Conservation (phyloP, 2,113 vertebrate species). For the Chionis minor region DNA sequence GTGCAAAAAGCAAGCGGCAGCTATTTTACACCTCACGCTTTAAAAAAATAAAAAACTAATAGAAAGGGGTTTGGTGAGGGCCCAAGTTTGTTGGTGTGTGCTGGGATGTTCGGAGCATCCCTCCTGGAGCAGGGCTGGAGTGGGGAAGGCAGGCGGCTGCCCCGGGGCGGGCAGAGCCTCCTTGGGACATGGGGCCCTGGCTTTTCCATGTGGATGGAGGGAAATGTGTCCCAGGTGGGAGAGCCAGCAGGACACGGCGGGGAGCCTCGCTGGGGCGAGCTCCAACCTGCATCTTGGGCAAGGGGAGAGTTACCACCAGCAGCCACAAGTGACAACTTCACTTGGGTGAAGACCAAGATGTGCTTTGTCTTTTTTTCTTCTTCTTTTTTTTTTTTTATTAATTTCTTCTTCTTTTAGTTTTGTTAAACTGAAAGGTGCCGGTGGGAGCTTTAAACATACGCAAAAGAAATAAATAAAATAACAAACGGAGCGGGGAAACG, state of each 20-base stretch:
- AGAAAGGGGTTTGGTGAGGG: neutral
- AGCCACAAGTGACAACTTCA: neutral
- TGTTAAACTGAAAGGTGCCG: neutral
- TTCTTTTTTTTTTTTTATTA: neutral
- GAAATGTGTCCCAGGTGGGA: neutral
- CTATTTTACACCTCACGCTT: neutral
- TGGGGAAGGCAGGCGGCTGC: too few species aligned
- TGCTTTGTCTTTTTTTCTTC: neutral
- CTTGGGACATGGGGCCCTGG: neutral
- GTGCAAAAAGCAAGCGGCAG: rapidly evolving
- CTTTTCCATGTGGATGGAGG: rapidly evolving
- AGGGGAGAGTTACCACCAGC: rapidly evolving
- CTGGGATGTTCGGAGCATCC: neutral
- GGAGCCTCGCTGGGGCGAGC: neutral
- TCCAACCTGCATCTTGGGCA: rapidly evolving
- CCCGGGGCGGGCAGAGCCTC: too few species aligned
- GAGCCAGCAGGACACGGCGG: neutral
- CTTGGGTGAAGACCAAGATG: neutral
- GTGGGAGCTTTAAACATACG: neutral
- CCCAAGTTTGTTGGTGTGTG: rapidly evolving
- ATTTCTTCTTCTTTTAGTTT: neutral
- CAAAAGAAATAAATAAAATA: too few species aligned
- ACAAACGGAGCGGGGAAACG: neutral
- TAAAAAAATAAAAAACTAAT: neutral
- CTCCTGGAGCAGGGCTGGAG: neutral